phyloP scores from a whole-genome alignment of 2,113 vertebrate species.

The Notothenia rossii region DNA sequence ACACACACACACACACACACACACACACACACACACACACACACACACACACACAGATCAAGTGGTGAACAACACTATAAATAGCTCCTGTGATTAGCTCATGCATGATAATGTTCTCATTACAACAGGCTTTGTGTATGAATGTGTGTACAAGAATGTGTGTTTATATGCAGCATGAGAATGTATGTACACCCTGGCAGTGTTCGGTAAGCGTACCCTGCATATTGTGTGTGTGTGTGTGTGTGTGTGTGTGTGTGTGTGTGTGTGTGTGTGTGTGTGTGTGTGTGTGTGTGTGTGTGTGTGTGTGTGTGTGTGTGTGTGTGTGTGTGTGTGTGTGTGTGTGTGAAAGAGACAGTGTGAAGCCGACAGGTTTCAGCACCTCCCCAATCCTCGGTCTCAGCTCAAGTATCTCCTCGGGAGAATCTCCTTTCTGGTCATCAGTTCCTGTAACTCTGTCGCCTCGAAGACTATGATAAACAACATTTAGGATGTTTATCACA shows the following conservation, averaged over 20 bases:
- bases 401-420: conserved; percentile 39
- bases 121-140: conserved; percentile 53
- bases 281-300: neutral
- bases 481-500: conserved; percentile 1
- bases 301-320: conserved; percentile 2
- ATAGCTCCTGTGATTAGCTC: conserved; percentile 40
- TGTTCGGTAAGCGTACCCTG: neutral
- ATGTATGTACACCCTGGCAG: conserved; percentile 9
- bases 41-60: conserved; percentile 8
- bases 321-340: conserved; percentile 9
- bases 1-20: no score
- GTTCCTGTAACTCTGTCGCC: conserved; percentile 52
- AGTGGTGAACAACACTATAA: conserved; percentile 58
- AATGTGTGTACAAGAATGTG: conserved; percentile 24
- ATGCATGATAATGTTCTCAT: conserved; percentile 52
- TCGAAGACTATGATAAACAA: conserved; percentile 43
- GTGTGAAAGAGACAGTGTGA: conserved; percentile 64
- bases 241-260: conserved; percentile 17
- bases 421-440: conserved; percentile 43
- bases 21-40: neutral
- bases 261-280: conserved; percentile 25
- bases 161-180: neutral
- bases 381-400: conserved; percentile 36
- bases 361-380: conserved; percentile 75
- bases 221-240: conserved; percentile 16